These are phyloP conservation scores for Chelon labrosus DNA, from an alignment of 2,797 vertebrate species.

Conservation along the genomic window DNA sequence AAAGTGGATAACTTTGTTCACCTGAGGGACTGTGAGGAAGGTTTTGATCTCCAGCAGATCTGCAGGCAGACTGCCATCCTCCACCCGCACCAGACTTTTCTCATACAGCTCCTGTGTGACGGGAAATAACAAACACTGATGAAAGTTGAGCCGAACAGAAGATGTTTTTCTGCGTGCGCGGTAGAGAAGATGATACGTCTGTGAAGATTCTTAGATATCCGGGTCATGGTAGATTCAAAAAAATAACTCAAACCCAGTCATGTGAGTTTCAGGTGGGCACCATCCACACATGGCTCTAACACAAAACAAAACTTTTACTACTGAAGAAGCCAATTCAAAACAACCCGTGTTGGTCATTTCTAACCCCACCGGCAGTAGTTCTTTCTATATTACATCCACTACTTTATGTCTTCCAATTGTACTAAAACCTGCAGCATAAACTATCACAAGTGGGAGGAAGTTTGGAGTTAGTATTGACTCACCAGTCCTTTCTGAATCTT, in stretches of 20 bases:
- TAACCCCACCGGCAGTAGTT: too few species aligned
- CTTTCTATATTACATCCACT: not conserved
- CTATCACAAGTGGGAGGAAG: not conserved
- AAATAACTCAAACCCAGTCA: too few species aligned
- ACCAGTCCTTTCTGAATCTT: conserved; percentile 95
- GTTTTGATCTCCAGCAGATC: conserved; percentile 91
- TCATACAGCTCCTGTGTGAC: conserved; percentile 91
- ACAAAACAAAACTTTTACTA: too few species aligned
- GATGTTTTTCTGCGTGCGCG: not conserved
- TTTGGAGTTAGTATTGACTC: conserved; percentile 64
- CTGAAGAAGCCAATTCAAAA: too few species aligned
- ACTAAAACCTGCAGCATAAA: not conserved
- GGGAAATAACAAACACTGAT: not conserved
- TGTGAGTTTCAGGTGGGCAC: too few species aligned
- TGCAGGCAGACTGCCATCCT: conserved; percentile 86
- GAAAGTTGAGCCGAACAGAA: not conserved
- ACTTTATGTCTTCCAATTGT: not conserved
- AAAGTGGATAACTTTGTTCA: conserved; percentile 62
- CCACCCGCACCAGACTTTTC: conserved; percentile 89
- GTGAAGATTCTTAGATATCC: too few species aligned
- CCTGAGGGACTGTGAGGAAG: conserved; percentile 92
- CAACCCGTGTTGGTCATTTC: too few species aligned
- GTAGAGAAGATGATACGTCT: too few species aligned
- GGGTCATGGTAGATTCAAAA: too few species aligned
- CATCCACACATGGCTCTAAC: too few species aligned